These are phyloP conservation scores for Cricetomys ansorgei DNA, from an alignment of 2,113 vertebrate species.

Conservation along the genomic window DNA sequence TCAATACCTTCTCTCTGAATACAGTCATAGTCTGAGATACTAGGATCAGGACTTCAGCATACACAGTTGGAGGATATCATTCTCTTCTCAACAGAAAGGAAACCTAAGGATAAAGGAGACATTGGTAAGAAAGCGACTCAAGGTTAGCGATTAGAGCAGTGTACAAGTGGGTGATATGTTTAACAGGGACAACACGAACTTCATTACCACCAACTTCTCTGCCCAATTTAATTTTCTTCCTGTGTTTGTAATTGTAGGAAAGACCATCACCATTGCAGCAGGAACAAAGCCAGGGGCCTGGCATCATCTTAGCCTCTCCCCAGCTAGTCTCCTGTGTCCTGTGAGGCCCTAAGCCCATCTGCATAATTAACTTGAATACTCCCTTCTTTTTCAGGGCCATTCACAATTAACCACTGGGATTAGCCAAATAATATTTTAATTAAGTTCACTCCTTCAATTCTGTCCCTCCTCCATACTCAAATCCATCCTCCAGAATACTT, in stretches of 20 bases:
- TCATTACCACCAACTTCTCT: neutral
- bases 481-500: slow-evolving; percentile 1
- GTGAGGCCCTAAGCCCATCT: neutral
- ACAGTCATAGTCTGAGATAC: neutral
- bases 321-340: neutral
- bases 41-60: neutral
- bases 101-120: neutral
- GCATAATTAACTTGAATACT: neutral
- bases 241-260: slow-evolving; percentile 23
- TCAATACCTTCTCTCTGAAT: neutral
- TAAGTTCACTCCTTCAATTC: neutral
- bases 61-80: neutral
- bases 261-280: neutral
- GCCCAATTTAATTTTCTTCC: neutral
- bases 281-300: neutral
- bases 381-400: neutral
- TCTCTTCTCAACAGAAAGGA: neutral
- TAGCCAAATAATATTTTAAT: neutral
- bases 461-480: neutral
- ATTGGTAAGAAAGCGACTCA: neutral
- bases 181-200: neutral
- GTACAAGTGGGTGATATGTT: neutral
- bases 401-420: slow-evolving; percentile 9
- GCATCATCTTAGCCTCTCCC: neutral
- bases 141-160: neutral